phyloP scores from a whole-genome alignment of 2,113 vertebrate species.

The Burhinus oedicnemus region DNA sequence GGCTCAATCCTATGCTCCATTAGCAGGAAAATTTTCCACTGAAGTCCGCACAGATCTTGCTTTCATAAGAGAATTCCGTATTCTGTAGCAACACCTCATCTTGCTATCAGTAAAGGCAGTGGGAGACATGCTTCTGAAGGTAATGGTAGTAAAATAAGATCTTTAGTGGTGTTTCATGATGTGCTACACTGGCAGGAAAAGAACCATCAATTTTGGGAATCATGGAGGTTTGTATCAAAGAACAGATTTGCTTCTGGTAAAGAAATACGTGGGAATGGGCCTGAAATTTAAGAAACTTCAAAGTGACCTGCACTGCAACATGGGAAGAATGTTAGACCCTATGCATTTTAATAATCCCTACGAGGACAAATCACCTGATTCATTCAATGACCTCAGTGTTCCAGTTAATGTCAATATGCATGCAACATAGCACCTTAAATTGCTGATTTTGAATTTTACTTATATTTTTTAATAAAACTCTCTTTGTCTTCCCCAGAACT shows the following conservation, averaged over 20 bases:
- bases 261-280: not conserved
- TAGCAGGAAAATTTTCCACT: constrained; percentile 8
- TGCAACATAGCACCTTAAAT: not conserved
- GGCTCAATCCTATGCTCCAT: not conserved
- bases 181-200: not conserved
- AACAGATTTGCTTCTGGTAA: not conserved
- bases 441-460: not conserved
- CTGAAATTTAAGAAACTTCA: not conserved
- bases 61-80: not conserved
- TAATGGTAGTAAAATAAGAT: not conserved
- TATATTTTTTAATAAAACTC: not conserved
- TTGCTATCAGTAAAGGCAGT: not conserved
- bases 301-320: not conserved
- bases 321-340: not conserved
- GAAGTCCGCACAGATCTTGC: not conserved
- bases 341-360: not conserved
- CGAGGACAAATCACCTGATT: not conserved
- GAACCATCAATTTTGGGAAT: fast-evolving
- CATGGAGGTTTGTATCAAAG: not conserved
- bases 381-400: not conserved
- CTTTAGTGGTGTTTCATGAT: not conserved
- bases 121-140: not conserved
- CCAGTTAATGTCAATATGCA: not conserved
- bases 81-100: not conserved
- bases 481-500: not conserved